Evolutionary conservation across 1,140 invertebrate species (phyloP).

Genomic region (Phymastichus coffea): DNA sequence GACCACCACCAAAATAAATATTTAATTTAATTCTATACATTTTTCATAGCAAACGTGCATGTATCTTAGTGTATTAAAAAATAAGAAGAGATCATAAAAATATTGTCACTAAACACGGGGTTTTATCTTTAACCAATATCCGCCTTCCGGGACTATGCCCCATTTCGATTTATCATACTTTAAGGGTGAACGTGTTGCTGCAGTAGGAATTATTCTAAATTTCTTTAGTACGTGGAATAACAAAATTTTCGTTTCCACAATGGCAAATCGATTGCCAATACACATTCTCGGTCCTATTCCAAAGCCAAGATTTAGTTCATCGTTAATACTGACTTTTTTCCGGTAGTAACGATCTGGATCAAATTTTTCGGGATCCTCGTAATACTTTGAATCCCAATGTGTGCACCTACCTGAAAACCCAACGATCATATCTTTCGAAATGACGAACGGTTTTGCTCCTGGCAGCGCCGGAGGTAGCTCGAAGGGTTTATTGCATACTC

Average conservation of each 20-base stretch:
- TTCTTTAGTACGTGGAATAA: slow-evolving; percentile 38
- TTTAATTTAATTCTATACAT: too few species aligned
- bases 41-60: too few species aligned
- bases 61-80: not conserved
- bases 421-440: slow-evolving; percentile 43
- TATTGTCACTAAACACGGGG: too few species aligned
- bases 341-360: slow-evolving; percentile 58
- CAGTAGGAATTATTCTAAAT: slow-evolving; percentile 37
- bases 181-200: slow-evolving; percentile 46
- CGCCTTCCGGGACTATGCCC: slow-evolving; percentile 38
- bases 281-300: slow-evolving; percentile 60
- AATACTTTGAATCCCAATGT: slow-evolving; percentile 56
- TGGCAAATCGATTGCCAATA: slow-evolving; percentile 45
- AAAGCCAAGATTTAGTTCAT: slow-evolving; percentile 57
- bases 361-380: slow-evolving; percentile 55
- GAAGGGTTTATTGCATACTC: slow-evolving; percentile 52
- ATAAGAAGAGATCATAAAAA: not conserved
- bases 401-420: slow-evolving; percentile 55
- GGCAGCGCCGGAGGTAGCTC: slow-evolving; percentile 24
- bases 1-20: too few species aligned
- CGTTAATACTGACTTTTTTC: slow-evolving; percentile 43
- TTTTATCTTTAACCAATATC: slow-evolving; percentile 45
- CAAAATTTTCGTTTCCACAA: slow-evolving; percentile 52
- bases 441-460: slow-evolving; percentile 9
- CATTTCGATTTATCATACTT: slow-evolving; percentile 39